Evolutionary conservation across 2,113 vertebrate species (phyloP).

Genomic region (Pomatorhinus ruficollis): DNA sequence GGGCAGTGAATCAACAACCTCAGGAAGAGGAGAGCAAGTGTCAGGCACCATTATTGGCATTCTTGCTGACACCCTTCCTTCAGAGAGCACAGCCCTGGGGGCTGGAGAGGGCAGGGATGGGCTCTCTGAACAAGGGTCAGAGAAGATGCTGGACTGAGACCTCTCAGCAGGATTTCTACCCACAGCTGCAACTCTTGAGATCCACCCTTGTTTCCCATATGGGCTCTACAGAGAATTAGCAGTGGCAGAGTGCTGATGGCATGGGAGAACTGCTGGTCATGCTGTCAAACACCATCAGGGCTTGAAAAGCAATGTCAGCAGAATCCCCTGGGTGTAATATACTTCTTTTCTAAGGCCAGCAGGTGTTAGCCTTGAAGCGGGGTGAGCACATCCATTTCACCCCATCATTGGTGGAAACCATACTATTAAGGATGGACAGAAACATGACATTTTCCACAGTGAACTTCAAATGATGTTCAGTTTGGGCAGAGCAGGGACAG

Average conservation of each 20-base stretch:
- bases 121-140: not conserved
- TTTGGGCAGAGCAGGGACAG: not conserved
- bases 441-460: not conserved
- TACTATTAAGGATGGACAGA: not conserved
- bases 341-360: not conserved
- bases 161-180: not conserved
- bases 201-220: not conserved
- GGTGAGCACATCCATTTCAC: not conserved
- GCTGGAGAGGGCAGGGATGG: not conserved
- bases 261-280: not conserved
- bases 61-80: constrained; percentile 64
- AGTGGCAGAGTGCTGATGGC: not conserved
- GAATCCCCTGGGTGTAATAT: not conserved
- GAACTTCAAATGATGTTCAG: not conserved
- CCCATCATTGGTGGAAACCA: not conserved
- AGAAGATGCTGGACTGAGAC: not conserved
- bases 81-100: constrained; percentile 49
- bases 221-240: not conserved
- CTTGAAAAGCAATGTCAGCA: not conserved
- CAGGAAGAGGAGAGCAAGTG: constrained; percentile 72
- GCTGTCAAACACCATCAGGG: not conserved
- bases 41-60: constrained; percentile 67
- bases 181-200: not conserved
- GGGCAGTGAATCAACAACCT: constrained; percentile 76
- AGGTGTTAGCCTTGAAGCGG: not conserved